Conservation (phyloP, 2,113 vertebrate species). For the Colossoma macropomum region DNA sequence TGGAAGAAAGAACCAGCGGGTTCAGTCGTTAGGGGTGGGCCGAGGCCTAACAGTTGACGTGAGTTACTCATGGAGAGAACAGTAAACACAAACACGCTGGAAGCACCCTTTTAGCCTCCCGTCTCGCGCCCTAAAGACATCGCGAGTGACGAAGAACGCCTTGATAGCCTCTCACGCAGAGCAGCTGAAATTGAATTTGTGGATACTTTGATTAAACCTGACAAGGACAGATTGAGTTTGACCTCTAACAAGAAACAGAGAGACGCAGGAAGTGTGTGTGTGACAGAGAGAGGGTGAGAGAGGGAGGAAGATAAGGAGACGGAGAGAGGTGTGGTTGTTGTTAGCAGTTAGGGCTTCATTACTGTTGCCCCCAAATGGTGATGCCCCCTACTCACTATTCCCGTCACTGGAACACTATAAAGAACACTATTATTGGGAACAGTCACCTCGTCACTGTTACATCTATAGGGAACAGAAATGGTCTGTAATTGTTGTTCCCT, state of each 20-base stretch:
- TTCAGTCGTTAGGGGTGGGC: background rate
- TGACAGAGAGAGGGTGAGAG: background rate
- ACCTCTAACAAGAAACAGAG: slow-evolving; percentile 71
- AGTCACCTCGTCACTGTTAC: too few species aligned
- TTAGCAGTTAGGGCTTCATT: slow-evolving; percentile 30
- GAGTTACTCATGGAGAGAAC: slow-evolving; percentile 32
- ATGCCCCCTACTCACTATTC: too few species aligned
- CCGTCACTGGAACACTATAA: too few species aligned
- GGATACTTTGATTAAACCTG: slow-evolving; percentile 75
- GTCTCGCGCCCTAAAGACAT: slow-evolving; percentile 59
- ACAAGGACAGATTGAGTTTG: slow-evolving; percentile 77
- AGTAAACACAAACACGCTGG: slow-evolving; percentile 53
- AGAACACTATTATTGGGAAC: too few species aligned
- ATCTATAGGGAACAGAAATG: too few species aligned
- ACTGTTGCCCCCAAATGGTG: background rate
- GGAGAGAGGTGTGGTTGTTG: slow-evolving; percentile 31
- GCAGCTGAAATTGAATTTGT: slow-evolving; percentile 72
- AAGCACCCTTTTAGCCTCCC: slow-evolving; percentile 58
- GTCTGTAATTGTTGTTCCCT: too few species aligned
- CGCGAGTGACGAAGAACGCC: slow-evolving; percentile 50
- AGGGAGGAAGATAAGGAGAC: slow-evolving; percentile 19
- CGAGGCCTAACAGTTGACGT: background rate
- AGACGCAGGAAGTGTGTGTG: slow-evolving; percentile 46
- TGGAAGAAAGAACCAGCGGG: background rate
- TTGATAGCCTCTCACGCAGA: slow-evolving; percentile 68